A percentile compares a stretch with the other conserved stretches of the same genome.
These are phyloP conservation scores for Vidua chalybeata DNA, from an alignment of 2,113 vertebrate genomes.

Conservation along the genomic window DNA sequence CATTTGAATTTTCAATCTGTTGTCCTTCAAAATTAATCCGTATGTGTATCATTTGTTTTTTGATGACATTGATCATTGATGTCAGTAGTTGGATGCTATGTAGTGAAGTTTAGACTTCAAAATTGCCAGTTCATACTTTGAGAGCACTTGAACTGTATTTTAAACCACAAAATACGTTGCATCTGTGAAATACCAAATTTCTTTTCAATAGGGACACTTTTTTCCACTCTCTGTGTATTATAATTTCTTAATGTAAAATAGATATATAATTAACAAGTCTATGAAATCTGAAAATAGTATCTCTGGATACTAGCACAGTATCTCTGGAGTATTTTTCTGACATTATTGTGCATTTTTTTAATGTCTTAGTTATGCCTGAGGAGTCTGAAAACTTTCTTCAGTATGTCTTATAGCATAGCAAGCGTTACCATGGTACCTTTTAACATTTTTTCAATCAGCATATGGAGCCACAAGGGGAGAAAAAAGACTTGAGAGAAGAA, in stretches of 20 bases:
- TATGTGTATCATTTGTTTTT: background rate
- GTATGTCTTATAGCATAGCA: slow-evolving; percentile 43
- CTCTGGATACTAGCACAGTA: background rate
- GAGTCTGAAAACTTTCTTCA: slow-evolving; percentile 55
- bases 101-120: background rate
- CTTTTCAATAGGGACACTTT: background rate
- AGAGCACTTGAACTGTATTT: background rate
- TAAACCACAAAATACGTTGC: background rate
- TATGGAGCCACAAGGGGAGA: slow-evolving; percentile 58
- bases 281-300: background rate
- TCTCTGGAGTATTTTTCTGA: background rate
- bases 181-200: background rate
- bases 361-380: slow-evolving; percentile 44
- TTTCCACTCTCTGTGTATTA: background rate
- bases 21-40: background rate
- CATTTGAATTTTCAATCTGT: background rate
- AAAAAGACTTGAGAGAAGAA: slow-evolving; percentile 40
- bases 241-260: background rate
- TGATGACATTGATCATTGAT: background rate
- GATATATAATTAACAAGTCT: background rate
- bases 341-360: slow-evolving; percentile 25
- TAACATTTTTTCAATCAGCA: slow-evolving; percentile 67
- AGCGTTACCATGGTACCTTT: slow-evolving; percentile 70
- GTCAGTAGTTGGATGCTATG: background rate
- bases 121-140: background rate